phyloP scores from a whole-genome alignment of 2,888 invertebrate genomes.

The Lasioglossum morio region DNA sequence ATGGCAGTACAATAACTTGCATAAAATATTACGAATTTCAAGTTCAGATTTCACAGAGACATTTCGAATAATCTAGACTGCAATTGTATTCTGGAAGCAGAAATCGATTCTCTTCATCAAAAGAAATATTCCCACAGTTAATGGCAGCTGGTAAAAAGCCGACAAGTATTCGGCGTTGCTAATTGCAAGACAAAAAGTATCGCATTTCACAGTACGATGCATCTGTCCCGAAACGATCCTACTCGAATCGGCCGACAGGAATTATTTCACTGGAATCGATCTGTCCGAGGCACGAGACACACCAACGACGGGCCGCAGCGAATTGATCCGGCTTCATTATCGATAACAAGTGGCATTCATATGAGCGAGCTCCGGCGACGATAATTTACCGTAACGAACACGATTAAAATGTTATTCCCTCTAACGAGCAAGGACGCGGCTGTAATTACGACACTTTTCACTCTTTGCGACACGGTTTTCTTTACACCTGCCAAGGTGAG shows the following conservation, averaged over 20 bases:
- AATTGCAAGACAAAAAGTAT: background rate
- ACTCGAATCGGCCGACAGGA: background rate
- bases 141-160: background rate
- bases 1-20: no score
- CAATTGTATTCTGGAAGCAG: no score
- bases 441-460: conserved; percentile 8
- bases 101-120: background rate
- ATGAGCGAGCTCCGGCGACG: conserved; percentile 2
- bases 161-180: background rate
- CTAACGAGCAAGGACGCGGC: conserved; percentile 8
- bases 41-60: background rate
- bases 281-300: background rate
- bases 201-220: background rate
- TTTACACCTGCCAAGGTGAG: background rate
- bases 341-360: background rate
- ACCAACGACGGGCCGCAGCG: background rate
- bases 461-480: background rate
- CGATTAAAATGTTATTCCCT: conserved; percentile 26
- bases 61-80: no score
- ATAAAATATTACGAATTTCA: background rate
- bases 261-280: background rate
- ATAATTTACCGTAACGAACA: conserved; percentile 23
- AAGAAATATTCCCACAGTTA: background rate
- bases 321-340: conserved; percentile 4
- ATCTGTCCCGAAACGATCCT: background rate